phyloP scores from a whole-genome alignment of 2,888 invertebrate genomes.

The Adelognathus sp. region DNA sequence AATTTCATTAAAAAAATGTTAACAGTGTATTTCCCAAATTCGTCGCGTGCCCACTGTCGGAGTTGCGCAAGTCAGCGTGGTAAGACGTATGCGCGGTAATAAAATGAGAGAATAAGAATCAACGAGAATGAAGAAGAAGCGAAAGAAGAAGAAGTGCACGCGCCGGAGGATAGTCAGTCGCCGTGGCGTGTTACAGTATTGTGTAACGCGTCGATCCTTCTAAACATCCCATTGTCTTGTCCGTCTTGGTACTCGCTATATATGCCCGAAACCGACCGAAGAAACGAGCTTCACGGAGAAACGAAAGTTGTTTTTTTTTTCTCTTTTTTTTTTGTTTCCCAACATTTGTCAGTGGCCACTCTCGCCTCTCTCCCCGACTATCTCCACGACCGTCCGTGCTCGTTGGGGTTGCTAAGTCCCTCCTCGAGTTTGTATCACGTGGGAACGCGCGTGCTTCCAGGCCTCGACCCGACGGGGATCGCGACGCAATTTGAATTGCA shows the following conservation, averaged over 20 bases:
- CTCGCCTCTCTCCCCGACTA: slow-evolving; percentile 64
- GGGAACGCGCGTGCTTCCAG: slow-evolving; percentile 41
- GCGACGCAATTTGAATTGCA: slow-evolving; percentile 77
- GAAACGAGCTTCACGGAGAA: not conserved
- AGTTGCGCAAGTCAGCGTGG: slow-evolving; percentile 13
- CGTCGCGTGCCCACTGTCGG: slow-evolving; percentile 54
- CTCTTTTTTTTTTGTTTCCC: too few species aligned
- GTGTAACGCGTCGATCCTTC: slow-evolving; percentile 72
- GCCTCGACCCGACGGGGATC: not conserved
- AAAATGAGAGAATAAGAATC: slow-evolving; percentile 57
- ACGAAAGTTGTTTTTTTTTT: slow-evolving; percentile 60
- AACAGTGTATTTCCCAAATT: slow-evolving; percentile 11
- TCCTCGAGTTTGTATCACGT: slow-evolving; percentile 5
- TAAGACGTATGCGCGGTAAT: slow-evolving; percentile 51
- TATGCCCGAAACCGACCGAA: too few species aligned
- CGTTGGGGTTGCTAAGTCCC: slow-evolving; percentile 23
- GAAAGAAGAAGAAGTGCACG: slow-evolving; percentile 32
- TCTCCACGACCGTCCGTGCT: slow-evolving; percentile 43
- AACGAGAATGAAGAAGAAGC: slow-evolving; percentile 31
- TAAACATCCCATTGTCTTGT: slow-evolving; percentile 81
- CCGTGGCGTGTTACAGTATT: slow-evolving; percentile 62
- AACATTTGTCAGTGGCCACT: slow-evolving; percentile 78
- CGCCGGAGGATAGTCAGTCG: slow-evolving; percentile 1
- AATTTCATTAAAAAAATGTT: too few species aligned
- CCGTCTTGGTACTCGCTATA: slow-evolving; percentile 73